Conservation (phyloP, 2,797 vertebrate genomes). For the Galaxias olidus region DNA sequence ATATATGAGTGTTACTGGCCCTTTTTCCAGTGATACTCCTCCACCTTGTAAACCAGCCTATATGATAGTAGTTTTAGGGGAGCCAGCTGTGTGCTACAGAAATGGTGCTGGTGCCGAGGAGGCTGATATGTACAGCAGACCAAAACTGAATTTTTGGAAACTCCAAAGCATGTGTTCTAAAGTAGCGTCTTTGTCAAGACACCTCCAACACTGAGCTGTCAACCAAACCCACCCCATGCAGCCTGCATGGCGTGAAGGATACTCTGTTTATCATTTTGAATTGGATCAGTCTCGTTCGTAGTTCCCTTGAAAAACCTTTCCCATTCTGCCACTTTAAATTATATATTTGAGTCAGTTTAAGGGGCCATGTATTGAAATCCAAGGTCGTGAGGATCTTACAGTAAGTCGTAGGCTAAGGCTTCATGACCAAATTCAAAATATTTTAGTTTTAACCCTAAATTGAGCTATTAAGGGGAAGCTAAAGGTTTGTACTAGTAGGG, state of each 20-base stretch:
- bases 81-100: neutral
- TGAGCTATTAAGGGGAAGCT: neutral
- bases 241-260: neutral
- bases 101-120: constrained; percentile 1
- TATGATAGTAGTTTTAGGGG: neutral
- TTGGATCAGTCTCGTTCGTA: constrained; percentile 1
- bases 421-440: constrained; percentile 5
- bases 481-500: constrained; percentile 2
- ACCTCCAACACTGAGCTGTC: constrained; percentile 1
- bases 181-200: neutral
- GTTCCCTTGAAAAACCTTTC: neutral
- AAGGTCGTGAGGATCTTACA: neutral
- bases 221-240: neutral
- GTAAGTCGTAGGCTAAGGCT: constrained; percentile 1
- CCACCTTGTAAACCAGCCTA: neutral
- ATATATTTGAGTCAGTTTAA: neutral
- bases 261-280: too few species aligned
- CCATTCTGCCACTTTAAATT: neutral
- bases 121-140: too few species aligned
- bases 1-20: neutral
- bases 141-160: too few species aligned
- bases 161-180: constrained; percentile 14
- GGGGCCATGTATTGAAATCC: neutral
- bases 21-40: neutral
- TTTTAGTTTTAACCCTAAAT: neutral